A percentile compares a stretch with the other conserved stretches of the same genome.
Evolutionary conservation across 2,888 invertebrate genomes (phyloP).

Genomic region (Craniophora ligustri): DNA sequence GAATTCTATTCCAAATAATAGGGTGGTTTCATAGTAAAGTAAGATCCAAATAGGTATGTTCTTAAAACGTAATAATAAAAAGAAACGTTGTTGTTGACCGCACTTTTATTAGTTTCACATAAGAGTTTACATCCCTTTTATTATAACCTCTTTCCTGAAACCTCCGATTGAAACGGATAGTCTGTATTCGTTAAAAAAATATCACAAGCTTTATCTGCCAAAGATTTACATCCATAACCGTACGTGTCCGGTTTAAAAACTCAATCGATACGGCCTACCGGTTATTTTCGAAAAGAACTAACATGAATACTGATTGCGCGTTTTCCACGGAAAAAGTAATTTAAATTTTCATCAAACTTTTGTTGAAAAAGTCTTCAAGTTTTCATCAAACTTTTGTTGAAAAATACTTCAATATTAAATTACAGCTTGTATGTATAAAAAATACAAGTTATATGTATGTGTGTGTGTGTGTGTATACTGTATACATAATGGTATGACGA

Average conservation of each 20-base stretch:
- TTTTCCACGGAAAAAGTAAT: slow-evolving; percentile 31
- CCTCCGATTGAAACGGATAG: slow-evolving; percentile 6
- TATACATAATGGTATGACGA: too few species aligned
- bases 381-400: slow-evolving; percentile 15
- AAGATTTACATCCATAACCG: slow-evolving; percentile 2
- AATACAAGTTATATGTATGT: too few species aligned
- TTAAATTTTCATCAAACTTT: slow-evolving; percentile 24
- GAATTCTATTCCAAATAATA: too few species aligned
- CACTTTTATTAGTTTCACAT: not conserved
- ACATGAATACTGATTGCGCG: slow-evolving; percentile 33
- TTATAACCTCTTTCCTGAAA: slow-evolving; percentile 8
- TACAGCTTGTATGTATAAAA: too few species aligned
- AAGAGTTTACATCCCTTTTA: not conserved
- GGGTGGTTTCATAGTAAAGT: too few species aligned
- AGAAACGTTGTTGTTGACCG: too few species aligned
- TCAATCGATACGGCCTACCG: slow-evolving; percentile 34
- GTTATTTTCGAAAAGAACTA: slow-evolving; percentile 28
- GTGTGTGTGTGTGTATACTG: too few species aligned
- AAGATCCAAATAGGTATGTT: too few species aligned
- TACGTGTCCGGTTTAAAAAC: slow-evolving; percentile 16
- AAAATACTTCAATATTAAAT: slow-evolving; percentile 3
- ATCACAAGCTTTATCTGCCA: slow-evolving; percentile 1
- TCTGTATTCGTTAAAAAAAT: slow-evolving; percentile 19
- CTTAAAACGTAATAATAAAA: too few species aligned
- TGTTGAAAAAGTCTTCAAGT: slow-evolving; percentile 21